Base-by-base conservation (phyloP, 2,888 invertebrate species). In the Epinotia brunnichana region DNA sequence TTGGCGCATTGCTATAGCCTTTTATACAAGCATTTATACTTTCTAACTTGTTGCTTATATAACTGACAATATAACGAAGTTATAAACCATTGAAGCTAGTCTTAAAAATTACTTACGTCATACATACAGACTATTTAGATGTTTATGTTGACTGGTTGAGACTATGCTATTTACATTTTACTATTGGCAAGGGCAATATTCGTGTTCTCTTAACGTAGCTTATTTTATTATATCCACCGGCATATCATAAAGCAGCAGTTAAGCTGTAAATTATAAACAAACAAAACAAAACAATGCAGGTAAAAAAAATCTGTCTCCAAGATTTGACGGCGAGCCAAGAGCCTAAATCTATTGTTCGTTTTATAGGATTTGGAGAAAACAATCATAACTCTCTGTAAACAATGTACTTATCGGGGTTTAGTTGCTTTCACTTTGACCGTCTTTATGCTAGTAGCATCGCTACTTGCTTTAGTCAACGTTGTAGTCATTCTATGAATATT, bases 321-420 rank as follows among this genome's bases (percentile, higher is more conserved):
- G 39, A 54, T 53, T 71, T 60, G 60, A n/a, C 66, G 60, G 60
- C 54, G 13, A 44, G 13, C 19, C 41, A 13, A 19, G 41, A 41
- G 44, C 13, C 53, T 60, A 54, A 71, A 41, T 17, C 67, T 56
- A 62, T 72, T 67, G 67, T 72, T 48, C 62, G 48, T 67, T 62
- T 72, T 72, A 72, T 72, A 67, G 61, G 67, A 67, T 71, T 53
- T 71, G 54, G 19, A 67, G 53, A 54, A 48, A 71, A 71, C 60
- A 59, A 56, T 54, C 29, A 17, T 54, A 61, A 35, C 4, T 35
- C 35, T 35, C 9, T 35, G 35, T 35, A 35, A 35, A 35, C 35
- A 35, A 35, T 9, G 35, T 35, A 9, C 35, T 35, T 35, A 35
- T 24, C 21, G 21, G 21, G 21, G 4, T 9, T 9, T 35, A 35